Conservation (phyloP, 2,888 invertebrate genomes). For the Apocheima hispidaria region DNA sequence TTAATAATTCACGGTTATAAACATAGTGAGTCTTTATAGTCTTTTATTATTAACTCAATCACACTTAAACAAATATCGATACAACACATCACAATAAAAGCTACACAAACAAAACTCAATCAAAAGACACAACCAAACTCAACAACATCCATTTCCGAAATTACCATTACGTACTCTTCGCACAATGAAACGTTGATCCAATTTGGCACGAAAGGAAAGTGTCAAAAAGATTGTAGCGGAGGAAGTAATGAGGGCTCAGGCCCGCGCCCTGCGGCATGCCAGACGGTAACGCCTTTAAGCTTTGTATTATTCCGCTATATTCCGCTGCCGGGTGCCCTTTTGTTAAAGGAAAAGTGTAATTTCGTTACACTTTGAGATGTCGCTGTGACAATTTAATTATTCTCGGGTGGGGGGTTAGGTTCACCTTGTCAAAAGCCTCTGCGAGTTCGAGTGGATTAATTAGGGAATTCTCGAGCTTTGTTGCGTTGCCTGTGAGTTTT, state of each 20-base stretch:
- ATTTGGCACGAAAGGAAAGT: slow-evolving; percentile 75
- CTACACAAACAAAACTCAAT: slow-evolving; percentile 45
- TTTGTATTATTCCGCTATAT: slow-evolving; percentile 84
- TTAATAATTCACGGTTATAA: not conserved
- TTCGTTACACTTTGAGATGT: slow-evolving; percentile 85
- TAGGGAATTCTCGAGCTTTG: slow-evolving; percentile 48
- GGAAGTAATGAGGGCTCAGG: slow-evolving; percentile 74
- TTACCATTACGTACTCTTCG: slow-evolving; percentile 68
- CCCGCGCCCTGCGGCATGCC: slow-evolving; percentile 73
- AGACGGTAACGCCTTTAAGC: slow-evolving; percentile 74
- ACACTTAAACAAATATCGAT: slow-evolving; percentile 17
- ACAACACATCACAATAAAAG: slow-evolving; percentile 32
- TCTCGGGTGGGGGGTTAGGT: slow-evolving; percentile 69
- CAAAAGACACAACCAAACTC: slow-evolving; percentile 59
- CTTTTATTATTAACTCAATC: slow-evolving; percentile 6
- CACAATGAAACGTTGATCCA: slow-evolving; percentile 75
- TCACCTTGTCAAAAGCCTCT: slow-evolving; percentile 82
- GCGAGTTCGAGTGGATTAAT: slow-evolving; percentile 65
- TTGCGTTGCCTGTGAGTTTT: slow-evolving; percentile 41
- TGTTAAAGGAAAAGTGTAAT: slow-evolving; percentile 84
- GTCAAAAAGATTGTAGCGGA: slow-evolving; percentile 71
- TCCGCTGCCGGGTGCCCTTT: slow-evolving; percentile 54
- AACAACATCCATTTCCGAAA: slow-evolving; percentile 56
- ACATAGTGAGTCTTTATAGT: not conserved
- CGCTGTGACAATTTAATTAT: slow-evolving; percentile 84